phyloP scores from a whole-genome alignment of 2,797 vertebrate genomes.

The Fistularia commersonii region DNA sequence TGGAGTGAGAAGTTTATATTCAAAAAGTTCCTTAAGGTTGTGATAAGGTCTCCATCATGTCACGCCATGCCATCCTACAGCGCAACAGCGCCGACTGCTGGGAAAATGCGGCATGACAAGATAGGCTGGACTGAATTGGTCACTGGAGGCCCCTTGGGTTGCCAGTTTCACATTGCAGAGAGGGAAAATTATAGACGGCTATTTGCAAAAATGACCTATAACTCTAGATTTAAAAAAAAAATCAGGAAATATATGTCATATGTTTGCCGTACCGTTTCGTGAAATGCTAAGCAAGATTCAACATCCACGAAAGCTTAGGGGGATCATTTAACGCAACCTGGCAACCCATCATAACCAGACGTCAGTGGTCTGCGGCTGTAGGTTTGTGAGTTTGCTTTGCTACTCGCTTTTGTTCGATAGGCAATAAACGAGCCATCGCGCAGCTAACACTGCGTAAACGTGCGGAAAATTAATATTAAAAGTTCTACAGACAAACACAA shows the following conservation, averaged over 20 bases:
- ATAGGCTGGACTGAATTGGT: neutral
- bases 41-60: too few species aligned
- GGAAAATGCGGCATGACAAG: conserved; percentile 4
- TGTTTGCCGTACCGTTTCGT: too few species aligned
- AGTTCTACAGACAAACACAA: neutral
- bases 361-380: conserved; percentile 59
- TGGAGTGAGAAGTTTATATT: too few species aligned
- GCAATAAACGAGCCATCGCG: neutral
- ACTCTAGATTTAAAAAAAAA: neutral
- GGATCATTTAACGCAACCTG: conserved; percentile 14
- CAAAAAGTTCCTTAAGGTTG: too few species aligned
- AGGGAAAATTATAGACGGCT: too few species aligned
- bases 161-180: conserved; percentile 20
- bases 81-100: conserved; percentile 37
- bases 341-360: conserved; percentile 37
- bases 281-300: neutral
- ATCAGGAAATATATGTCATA: neutral
- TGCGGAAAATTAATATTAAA: conserved; percentile 1
- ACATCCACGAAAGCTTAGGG: neutral
- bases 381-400: conserved; percentile 32
- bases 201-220: too few species aligned
- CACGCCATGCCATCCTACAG: neutral
- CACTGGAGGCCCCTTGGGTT: conserved; percentile 32
- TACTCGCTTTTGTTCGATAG: conserved; percentile 53
- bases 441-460: neutral